A percentile compares a stretch with the other conserved stretches of the same genome.
Conservation (phyloP, 2,888 invertebrate genomes). For the Dusona sp. region DNA sequence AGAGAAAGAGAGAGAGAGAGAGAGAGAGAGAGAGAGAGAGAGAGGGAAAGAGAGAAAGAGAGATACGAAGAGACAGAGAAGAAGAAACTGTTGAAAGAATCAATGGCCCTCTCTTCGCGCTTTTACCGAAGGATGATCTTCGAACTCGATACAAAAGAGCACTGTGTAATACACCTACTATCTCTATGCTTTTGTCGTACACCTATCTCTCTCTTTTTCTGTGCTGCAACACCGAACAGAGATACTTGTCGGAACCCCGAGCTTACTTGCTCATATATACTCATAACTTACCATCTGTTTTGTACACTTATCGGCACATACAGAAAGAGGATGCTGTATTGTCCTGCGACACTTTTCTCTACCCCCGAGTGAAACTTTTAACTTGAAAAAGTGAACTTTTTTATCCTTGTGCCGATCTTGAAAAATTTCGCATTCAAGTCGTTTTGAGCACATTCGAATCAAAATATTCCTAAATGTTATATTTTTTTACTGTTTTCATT, state of each 20-base stretch:
- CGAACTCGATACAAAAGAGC: slow-evolving; percentile 63
- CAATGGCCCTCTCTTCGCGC: slow-evolving; percentile 62
- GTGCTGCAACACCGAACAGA: slow-evolving; percentile 7
- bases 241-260: slow-evolving; percentile 13
- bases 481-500: background rate
- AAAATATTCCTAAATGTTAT: background rate
- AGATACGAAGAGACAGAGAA: slow-evolving; percentile 35
- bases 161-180: slow-evolving; percentile 23
- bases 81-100: slow-evolving; percentile 64
- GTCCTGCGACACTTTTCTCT: background rate
- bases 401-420: background rate
- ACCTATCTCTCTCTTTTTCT: slow-evolving; percentile 25
- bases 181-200: slow-evolving; percentile 7
- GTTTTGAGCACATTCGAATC: background rate
- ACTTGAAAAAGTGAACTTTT: background rate
- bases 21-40: slow-evolving; percentile 26
- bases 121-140: slow-evolving; percentile 65
- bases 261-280: slow-evolving; percentile 20
- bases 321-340: background rate
- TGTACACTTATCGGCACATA: slow-evolving; percentile 71
- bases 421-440: background rate
- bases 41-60: slow-evolving; percentile 37
- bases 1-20: slow-evolving; percentile 27
- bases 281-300: slow-evolving; percentile 70
- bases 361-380: background rate